Base-by-base conservation (phyloP, 2,888 invertebrate species). In the Subacronicta megacephala region DNA sequence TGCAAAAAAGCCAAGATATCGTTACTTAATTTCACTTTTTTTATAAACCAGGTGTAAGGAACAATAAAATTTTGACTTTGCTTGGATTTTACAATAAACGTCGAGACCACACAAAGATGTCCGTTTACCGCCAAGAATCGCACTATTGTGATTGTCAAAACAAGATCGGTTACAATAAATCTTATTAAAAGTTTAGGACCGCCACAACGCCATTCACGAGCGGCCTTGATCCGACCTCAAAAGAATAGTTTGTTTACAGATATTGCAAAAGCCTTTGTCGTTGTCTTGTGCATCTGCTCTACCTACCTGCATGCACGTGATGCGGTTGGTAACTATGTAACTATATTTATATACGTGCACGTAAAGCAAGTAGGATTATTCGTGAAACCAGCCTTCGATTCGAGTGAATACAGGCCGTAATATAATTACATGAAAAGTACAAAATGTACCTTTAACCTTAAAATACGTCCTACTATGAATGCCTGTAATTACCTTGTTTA, bases 81-180 rank as follows among this genome's bases (percentile, higher is more conserved):
- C 53, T 71, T 67, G 66, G 69, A 77, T 70, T 62, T 62, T 74
- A 88, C 85, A 89, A 88, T 81, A 74, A 77, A 67, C 54, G 72
- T 69, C 44, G 71, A 82, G 92, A 93, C 93, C 93, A 92, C 93
- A 94, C 93, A 93, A 87, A 86, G 82, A 77, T 80, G 75, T 78
- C 86, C 83, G 82, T 88, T 90, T 87, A 85, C 90, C 88, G 86
- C 84, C 82, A 87, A 87, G 85, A 85, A 87, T 80, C 77, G 74
- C 77, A 74, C 89, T 76, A 90, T 93, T 93, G 92, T 92, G 80
- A 82, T 82, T 92, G 93, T 93, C 93, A 94, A 91, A 94, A 94
- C 93, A 94, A 86, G 93, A 94, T 94, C 93, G 84, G 92, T 93
- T 92, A 92, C 93, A 93, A 94, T 94, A 94, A 94, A 94, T 93